Conservation (phyloP, 2,113 vertebrate genomes). For the Chlorodrepanis virens region DNA sequence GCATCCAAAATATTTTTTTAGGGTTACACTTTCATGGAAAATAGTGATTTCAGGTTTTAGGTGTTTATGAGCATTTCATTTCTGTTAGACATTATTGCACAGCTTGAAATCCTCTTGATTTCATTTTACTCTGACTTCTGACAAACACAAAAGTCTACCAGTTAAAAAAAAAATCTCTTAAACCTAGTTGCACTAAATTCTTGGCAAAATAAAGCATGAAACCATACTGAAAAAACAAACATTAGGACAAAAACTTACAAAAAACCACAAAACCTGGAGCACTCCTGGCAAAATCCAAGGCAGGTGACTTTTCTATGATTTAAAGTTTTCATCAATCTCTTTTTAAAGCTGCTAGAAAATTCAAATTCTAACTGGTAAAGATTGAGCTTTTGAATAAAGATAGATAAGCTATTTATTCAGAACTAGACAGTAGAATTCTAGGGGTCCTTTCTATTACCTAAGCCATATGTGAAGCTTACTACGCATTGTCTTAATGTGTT, state of each 20-base stretch:
- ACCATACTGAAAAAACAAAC: not conserved
- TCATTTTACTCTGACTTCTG: not conserved
- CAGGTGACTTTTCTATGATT: not conserved
- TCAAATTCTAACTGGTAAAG: not conserved
- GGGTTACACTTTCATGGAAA: not conserved
- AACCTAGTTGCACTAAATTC: not conserved
- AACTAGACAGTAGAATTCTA: not conserved
- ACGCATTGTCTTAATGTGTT: not conserved
- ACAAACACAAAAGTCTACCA: not conserved
- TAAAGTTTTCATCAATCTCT: not conserved
- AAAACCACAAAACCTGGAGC: rapidly evolving
- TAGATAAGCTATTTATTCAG: not conserved
- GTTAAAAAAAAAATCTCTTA: not conserved
- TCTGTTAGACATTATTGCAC: not conserved
- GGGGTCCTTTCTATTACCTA: not conserved
- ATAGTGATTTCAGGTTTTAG: not conserved
- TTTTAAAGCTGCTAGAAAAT: not conserved
- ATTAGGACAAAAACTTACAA: not conserved
- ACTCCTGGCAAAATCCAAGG: not conserved
- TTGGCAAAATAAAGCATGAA: not conserved
- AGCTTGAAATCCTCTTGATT: not conserved
- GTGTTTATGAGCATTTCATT: not conserved
- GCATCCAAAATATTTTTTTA: not conserved
- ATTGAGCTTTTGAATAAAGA: not conserved
- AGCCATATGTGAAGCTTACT: not conserved